Base-by-base conservation (phyloP, 2,888 invertebrate species). In the Acanthoscelides obtectus region DNA sequence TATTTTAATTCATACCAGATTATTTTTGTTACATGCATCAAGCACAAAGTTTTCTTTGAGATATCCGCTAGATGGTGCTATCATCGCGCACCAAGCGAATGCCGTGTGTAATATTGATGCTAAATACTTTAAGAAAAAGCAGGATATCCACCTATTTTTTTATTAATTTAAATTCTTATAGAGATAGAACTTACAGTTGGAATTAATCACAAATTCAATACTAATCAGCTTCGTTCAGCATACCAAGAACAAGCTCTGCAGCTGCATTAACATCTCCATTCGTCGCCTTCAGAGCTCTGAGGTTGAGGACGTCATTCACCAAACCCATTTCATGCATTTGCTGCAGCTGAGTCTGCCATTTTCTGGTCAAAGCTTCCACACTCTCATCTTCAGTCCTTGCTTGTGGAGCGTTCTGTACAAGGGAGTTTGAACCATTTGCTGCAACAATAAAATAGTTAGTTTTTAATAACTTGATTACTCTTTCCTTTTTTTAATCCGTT, bases 281-380 rank as follows among this genome's bases (percentile, higher is more conserved):
- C 68, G 94, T 93, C 71, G 93, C 90, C 75, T 92, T 90, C 65
- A 98, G 87, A 2, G 96, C 97, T 77, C 94, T 91, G n/a, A 95
- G 86, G 83, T 97, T 97, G 70, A 93, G 87, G 1, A 90, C 89
- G 81, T 96, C 95, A 85, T 98, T 93, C 22, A 90, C 86, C 21
- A 98, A 90, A 0, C 98, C 98, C 90, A 98, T 93, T 83, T 97
- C 97, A 77, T 92, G 90, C 94, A 98, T 94, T 81, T 94, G 93
- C 70, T 89, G 88, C 75, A 94, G 85, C 79, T 93, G 92, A 0
- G 88, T 86, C 69, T 86, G 85, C 76, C 86, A 86, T 22, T 86
- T 81, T 77, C 83, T 80, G 74, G 76, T 84, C 79, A 84, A 79
- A 66, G 69, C 75, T 22, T 82, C 83, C 20, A 81, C 70, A 70